phyloP scores from a whole-genome alignment of 1,140 invertebrate species.

The Atta cephalotes region DNA sequence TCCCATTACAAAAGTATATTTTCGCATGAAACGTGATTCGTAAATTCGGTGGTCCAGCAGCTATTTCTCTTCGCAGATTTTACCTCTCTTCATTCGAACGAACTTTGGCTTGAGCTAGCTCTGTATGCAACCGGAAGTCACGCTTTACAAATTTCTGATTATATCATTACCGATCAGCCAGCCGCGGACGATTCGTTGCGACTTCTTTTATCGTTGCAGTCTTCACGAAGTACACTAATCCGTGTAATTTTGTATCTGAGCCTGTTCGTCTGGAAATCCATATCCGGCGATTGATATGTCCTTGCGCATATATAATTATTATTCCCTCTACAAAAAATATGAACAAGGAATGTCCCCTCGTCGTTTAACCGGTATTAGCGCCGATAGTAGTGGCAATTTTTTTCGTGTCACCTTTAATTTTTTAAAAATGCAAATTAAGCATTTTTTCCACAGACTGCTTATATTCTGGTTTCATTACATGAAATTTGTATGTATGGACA shows the following conservation, averaged over 20 bases:
- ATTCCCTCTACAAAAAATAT: conserved; percentile 8
- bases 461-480: not conserved
- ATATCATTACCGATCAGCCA: conserved; percentile 18
- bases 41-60: not conserved
- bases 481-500: not conserved
- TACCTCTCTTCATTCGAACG: not conserved
- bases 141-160: conserved; percentile 32
- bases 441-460: not conserved
- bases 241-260: conserved; percentile 27
- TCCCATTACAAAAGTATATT: not conserved
- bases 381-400: not conserved
- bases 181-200: conserved; percentile 26
- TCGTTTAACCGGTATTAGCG: not conserved
- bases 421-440: not conserved
- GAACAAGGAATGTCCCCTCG: not conserved
- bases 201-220: conserved; percentile 14
- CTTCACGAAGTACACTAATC: conserved; percentile 16
- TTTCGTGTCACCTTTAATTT: not conserved
- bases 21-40: not conserved
- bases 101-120: not conserved
- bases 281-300: conserved; percentile 31
- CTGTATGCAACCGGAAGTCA: conserved; percentile 41
- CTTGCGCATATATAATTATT: conserved; percentile 30
- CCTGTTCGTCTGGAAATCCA: conserved; percentile 24
- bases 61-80: not conserved